Base-by-base conservation (phyloP, 2,113 vertebrate genomes). In the Hippocampus barbouri region DNA sequence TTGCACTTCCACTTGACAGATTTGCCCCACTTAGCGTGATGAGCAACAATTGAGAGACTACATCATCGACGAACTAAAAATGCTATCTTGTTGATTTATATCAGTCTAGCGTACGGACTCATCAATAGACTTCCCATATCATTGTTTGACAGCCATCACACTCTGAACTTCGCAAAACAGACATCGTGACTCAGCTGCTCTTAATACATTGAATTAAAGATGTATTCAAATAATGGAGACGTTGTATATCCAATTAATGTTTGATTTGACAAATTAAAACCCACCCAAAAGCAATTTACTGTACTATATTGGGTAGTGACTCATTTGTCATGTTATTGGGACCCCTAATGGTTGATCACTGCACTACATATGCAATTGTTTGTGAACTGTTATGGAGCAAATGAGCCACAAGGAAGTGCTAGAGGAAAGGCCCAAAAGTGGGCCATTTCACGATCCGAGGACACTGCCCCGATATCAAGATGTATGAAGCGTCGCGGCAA, bases 281-380 rank as follows among this genome's bases (percentile, higher is more conserved):
- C 56, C 56, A 59, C 56, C 8, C 56, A 27, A 27, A 16, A 23
- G 21, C 8, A 56, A 23, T 23, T n/a, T 56, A 59, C 27, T 61
- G 27, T 34, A 18, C 15, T 8, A n/a, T 11, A 23, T 14, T 23
- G 34, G 11, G 6, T 15, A 34, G n/a, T 1, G 0, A 60, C 47
- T 9, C 12, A n/a, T 20, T 8, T 61, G 38, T 59, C 0, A 30
- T 10, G 8, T 9, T 8, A 1, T 23, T 43, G 57, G 72, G 87
- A 47, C 82, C 76, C 38, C 87, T 87, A 23, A 45, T 77, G 86
- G 82, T 53, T 14, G 8, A 2, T 51, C 0, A 1, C 2, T 54
- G 7, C 11, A 84, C 9, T 73, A 51, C 75, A 78, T 8, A 20
- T 60, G 10, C 11, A 65, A 43, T 66, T 43, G 25, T 2, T 5